Conservation (phyloP, 2,888 invertebrate species). For the Protonemura montana region DNA sequence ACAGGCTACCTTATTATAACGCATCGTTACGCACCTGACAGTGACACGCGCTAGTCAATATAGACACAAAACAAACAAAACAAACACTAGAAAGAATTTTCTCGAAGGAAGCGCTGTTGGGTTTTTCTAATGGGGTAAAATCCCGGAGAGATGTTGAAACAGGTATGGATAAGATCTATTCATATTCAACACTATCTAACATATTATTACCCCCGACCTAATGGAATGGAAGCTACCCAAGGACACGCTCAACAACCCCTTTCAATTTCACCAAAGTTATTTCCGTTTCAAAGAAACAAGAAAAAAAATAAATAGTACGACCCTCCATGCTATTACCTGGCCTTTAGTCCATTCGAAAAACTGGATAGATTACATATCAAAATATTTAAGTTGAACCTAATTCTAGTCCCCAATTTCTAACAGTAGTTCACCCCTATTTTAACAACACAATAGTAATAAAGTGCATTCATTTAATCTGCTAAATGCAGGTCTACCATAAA, state of each 20-base stretch:
- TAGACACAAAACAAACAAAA: background rate
- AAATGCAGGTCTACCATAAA: no score
- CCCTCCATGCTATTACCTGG: background rate
- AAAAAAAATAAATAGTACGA: background rate
- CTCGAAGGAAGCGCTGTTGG: background rate
- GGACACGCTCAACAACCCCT: background rate
- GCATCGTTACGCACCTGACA: background rate
- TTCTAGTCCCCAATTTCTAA: background rate
- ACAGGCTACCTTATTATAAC: background rate
- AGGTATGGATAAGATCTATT: background rate
- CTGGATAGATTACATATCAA: background rate
- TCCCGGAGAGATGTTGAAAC: background rate
- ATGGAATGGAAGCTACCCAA: background rate
- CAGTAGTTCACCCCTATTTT: background rate
- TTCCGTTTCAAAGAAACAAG: no score
- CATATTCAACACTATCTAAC: background rate
- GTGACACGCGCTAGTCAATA: background rate
- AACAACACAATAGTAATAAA: background rate
- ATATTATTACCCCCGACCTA: background rate
- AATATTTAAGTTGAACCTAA: background rate
- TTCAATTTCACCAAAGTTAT: background rate
- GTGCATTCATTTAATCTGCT: background rate
- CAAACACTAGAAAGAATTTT: background rate
- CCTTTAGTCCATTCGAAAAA: background rate
- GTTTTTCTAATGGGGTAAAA: background rate